Base-by-base conservation (phyloP, 2,113 vertebrate species). In the Oceanites oceanicus region DNA sequence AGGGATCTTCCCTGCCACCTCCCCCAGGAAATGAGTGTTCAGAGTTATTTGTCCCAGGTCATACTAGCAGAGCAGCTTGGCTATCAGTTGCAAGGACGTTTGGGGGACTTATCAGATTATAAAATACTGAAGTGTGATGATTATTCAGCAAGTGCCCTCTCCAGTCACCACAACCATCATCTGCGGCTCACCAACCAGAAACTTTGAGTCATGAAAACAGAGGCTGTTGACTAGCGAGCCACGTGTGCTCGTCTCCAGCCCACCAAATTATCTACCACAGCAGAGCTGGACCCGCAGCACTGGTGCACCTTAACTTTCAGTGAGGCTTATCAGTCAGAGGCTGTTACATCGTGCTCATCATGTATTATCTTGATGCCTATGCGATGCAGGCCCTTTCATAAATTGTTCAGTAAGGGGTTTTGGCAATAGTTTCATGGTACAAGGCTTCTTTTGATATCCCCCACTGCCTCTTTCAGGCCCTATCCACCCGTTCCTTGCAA, bases 271-370 rank as follows among this genome's bases (percentile, higher is more conserved):
- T 7, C 22, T 17, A 32, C 56, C 23, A 6, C 44, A 52, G 68
- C 52, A 79, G 23, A 76, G n/a, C 47, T 40, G 17, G 45, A 53
- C 42, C 42, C 1, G 44, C 72, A 59, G 61, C 42, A 15, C 21
- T 53, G 36, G 6, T 29, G 50, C 26, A 19, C 44, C 73, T 44
- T 59, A 36, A n/a, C 40, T 45, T 38, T 40, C 78, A 62, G 68
- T 2, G 36, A 63, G 65, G 44, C 6, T 4, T 12, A 70, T 32
- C 30, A 16, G 15, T 19, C 63, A 56, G 26, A 61, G 44, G 22
- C 29, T 49, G 18, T 25, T 70, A 10, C 13, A 42, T n/a, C 30
- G 0, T 1, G 0, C 44, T 61, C 70, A 32, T 49, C 1, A 0
- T 18, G 23, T 19, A 30, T 47, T 59, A 55, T 63, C 68, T 72